A percentile compares a stretch with the other conserved stretches of the same genome.
These are phyloP conservation scores for Hylyphantes graminicola DNA, from an alignment of 1,140 invertebrate genomes.

Conservation along the genomic window DNA sequence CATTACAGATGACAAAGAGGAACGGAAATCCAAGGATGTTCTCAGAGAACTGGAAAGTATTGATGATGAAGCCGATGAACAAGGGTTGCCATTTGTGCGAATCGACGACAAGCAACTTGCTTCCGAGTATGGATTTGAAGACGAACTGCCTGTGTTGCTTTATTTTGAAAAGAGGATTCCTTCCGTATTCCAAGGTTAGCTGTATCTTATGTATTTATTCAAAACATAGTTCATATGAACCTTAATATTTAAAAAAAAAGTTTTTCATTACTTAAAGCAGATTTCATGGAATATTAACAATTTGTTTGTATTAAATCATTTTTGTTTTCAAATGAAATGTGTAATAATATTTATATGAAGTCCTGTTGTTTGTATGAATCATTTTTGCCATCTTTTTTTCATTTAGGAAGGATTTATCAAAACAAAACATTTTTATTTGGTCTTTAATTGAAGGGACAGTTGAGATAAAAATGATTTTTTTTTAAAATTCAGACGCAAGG, in stretches of 20 bases:
- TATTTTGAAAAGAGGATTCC: conserved; percentile 95
- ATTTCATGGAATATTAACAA: too few species aligned
- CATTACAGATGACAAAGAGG: conserved; percentile 79
- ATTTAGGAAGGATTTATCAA: too few species aligned
- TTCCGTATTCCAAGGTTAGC: conserved; percentile 85
- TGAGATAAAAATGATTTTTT: too few species aligned
- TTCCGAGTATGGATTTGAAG: conserved; percentile 79
- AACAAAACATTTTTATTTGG: too few species aligned
- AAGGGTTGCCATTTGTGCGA: conserved; percentile 93
- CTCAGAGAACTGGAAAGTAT: conserved; percentile 92
- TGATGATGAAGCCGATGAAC: conserved; percentile 87
- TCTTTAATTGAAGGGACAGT: too few species aligned
- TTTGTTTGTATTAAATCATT: background rate
- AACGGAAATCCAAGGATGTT: conserved; percentile 80
- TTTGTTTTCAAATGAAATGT: background rate
- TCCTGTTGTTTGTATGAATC: too few species aligned
- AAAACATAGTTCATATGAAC: too few species aligned
- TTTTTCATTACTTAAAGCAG: too few species aligned
- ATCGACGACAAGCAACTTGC: conserved; percentile 87
- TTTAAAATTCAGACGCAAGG: too few species aligned
- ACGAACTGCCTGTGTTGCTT: conserved; percentile 84
- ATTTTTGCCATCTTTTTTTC: too few species aligned
- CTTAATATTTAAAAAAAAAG: too few species aligned
- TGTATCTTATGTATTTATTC: background rate
- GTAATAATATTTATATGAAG: too few species aligned